Percentiles rank a stretch among this genome's conserved stretches.
Conservation (phyloP, 1,140 invertebrate species). For the Eupristina koningsbergeri region DNA sequence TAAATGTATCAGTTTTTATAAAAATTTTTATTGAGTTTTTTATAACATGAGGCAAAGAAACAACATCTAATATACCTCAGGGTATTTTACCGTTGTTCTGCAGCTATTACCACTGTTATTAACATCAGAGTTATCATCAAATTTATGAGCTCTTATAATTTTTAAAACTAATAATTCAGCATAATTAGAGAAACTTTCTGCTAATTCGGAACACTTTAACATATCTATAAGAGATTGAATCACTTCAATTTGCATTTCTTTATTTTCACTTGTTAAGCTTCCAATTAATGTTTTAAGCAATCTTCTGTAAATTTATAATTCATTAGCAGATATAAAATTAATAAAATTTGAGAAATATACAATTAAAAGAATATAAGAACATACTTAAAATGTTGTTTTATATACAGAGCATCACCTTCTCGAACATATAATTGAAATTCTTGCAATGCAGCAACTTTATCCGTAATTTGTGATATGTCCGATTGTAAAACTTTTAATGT, state of each 20-base stretch:
- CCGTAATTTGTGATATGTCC: constrained; percentile 57
- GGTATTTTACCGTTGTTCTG: constrained; percentile 70
- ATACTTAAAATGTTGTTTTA: constrained; percentile 76
- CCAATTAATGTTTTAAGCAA: constrained; percentile 84
- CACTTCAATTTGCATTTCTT: constrained; percentile 81
- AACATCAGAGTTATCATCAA: constrained; percentile 58
- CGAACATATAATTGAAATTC: constrained; percentile 69
- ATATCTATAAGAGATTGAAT: constrained; percentile 87
- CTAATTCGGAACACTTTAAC: constrained; percentile 82
- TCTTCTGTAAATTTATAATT: constrained; percentile 72
- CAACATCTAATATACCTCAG: constrained; percentile 61
- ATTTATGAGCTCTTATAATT: constrained; percentile 87
- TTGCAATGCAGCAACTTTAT: constrained; percentile 65
- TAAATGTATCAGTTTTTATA: no score
- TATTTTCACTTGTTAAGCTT: constrained; percentile 79
- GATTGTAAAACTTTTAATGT: constrained; percentile 66
- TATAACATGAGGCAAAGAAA: constrained; percentile 50
- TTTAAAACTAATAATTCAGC: constrained; percentile 90
- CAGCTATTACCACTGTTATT: constrained; percentile 59
- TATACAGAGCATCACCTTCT: constrained; percentile 66
- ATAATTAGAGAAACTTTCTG: constrained; percentile 86
- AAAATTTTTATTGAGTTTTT: no score
- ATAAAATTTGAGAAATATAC: no score
- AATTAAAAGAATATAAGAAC: constrained; percentile 34
- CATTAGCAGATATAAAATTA: background rate